These are phyloP conservation scores for Atherinosoma microstoma DNA, from an alignment of 2,797 vertebrate genomes.

Conservation along the genomic window DNA sequence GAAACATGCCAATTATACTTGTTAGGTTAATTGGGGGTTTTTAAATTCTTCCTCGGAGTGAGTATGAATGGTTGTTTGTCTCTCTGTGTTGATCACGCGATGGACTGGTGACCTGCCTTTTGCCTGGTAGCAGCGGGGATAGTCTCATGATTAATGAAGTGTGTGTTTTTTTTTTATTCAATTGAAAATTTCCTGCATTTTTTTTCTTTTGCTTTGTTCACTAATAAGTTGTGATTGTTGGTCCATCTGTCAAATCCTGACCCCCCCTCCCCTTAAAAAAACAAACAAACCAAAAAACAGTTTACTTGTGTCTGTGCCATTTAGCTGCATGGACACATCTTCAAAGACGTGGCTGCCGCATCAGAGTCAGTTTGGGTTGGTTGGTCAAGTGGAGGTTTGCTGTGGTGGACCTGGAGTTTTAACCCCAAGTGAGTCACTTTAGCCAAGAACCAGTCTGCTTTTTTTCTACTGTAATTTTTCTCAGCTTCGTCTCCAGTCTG, in stretches of 20 bases:
- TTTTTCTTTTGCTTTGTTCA: neutral
- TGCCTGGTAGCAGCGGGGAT: too few species aligned
- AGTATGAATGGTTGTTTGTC: neutral
- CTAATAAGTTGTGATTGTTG: constrained; percentile 11
- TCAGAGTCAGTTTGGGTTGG: constrained; percentile 81
- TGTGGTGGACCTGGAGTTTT: constrained; percentile 79
- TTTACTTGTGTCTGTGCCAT: constrained; percentile 70
- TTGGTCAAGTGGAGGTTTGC: constrained; percentile 80
- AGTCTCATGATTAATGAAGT: too few species aligned
- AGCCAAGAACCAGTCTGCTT: constrained; percentile 20
- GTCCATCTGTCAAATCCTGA: neutral
- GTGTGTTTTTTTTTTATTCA: too few species aligned
- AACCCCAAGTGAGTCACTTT: constrained; percentile 79
- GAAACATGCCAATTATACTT: too few species aligned
- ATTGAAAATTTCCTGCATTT: neutral
- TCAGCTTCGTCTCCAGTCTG: constrained; percentile 52
- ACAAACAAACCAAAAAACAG: constrained; percentile 14
- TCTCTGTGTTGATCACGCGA: too few species aligned
- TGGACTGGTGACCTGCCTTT: too few species aligned
- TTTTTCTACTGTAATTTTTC: constrained; percentile 28
- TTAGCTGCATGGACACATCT: constrained; percentile 80
- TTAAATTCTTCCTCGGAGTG: neutral
- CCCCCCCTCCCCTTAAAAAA: too few species aligned
- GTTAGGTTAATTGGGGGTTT: neutral
- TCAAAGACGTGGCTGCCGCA: constrained; percentile 81